A percentile compares a stretch with the other conserved stretches of the same genome.
Evolutionary conservation across 2,797 vertebrate species (phyloP).

Genomic region (Graptemys geographica): DNA sequence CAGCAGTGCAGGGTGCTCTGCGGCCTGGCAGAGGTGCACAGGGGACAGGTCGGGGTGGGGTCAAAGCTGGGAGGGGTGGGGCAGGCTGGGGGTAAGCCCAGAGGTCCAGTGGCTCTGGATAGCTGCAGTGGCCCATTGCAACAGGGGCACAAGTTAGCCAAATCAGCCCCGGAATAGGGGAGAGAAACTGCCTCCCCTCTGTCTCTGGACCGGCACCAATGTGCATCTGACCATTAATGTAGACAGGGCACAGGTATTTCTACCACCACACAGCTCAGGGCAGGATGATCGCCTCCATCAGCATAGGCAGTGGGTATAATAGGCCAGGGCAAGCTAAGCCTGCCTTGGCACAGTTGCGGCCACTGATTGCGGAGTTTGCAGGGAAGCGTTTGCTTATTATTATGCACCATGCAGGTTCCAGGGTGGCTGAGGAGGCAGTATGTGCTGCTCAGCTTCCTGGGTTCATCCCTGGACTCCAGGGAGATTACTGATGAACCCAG

Average conservation of each 20-base stretch:
- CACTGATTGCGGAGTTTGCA: too few species aligned
- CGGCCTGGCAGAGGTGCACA: too few species aligned
- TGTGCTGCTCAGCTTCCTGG: too few species aligned
- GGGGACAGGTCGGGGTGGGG: neutral
- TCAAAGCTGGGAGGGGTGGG: neutral
- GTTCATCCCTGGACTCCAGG: too few species aligned
- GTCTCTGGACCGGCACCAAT: neutral
- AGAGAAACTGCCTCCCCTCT: neutral
- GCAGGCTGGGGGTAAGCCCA: neutral
- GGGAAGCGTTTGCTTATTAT: too few species aligned
- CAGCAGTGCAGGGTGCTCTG: neutral
- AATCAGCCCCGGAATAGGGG: neutral
- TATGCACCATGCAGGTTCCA: too few species aligned
- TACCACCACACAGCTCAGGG: neutral
- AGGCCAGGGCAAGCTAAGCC: too few species aligned
- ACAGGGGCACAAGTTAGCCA: neutral
- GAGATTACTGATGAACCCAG: too few species aligned
- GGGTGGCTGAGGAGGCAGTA: too few species aligned
- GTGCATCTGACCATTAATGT: accelerated
- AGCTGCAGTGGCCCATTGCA: neutral
- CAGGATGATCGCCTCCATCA: neutral
- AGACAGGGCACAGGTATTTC: neutral
- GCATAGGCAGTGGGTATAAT: too few species aligned
- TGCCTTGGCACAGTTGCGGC: too few species aligned
- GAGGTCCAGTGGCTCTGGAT: neutral